phyloP scores from a whole-genome alignment of 2,888 invertebrate species.

The Plebejus anna region DNA sequence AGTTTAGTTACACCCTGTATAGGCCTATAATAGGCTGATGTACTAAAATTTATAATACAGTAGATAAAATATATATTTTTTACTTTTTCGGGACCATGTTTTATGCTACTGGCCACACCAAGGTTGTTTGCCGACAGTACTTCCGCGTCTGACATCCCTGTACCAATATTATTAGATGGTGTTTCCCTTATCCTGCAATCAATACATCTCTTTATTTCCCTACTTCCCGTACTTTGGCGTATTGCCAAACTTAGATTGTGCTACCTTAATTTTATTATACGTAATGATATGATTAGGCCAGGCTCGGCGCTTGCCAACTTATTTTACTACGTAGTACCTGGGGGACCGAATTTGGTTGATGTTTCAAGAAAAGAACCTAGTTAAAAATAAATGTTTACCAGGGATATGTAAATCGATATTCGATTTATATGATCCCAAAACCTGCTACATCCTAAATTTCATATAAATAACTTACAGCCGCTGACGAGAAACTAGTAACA shows the following conservation, averaged over 20 bases:
- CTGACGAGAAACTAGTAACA: neutral
- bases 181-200: conserved; percentile 6
- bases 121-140: neutral
- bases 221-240: conserved; percentile 1
- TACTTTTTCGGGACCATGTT: neutral
- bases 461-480: neutral
- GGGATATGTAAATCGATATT: neutral
- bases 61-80: no score
- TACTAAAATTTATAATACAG: no score
- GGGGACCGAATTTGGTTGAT: neutral
- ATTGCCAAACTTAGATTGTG: conserved; percentile 4
- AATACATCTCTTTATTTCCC: conserved; percentile 12
- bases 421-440: neutral
- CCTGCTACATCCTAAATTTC: no score
- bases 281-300: neutral
- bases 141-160: neutral
- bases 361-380: no score
- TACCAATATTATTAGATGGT: neutral
- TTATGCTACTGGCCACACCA: neutral
- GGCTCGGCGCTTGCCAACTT: neutral
- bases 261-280: conserved; percentile 10
- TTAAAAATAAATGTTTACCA: no score
- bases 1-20: no score
- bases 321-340: neutral
- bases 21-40: no score